phyloP scores from a whole-genome alignment of 1,140 invertebrate species.

The Agrilus planipennis region DNA sequence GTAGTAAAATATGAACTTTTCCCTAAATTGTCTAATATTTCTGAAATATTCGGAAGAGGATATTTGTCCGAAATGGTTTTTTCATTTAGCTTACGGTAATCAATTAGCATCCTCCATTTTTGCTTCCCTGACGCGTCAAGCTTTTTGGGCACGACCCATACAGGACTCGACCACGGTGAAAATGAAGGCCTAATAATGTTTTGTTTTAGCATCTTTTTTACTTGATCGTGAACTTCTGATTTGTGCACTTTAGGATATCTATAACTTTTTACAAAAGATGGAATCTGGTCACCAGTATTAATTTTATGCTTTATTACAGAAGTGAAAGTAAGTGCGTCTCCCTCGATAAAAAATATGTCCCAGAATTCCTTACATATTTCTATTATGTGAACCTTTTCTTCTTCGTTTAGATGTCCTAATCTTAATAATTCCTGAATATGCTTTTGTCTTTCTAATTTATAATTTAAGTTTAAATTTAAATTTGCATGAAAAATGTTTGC shows the following conservation, averaged over 20 bases:
- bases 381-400: constrained; percentile 16
- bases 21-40: constrained; percentile 33
- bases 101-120: constrained; percentile 29
- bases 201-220: constrained; percentile 17
- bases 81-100: constrained; percentile 23
- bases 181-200: constrained; percentile 20
- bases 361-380: constrained; percentile 15
- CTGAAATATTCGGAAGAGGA: constrained; percentile 39
- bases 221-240: constrained; percentile 19
- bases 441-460: too few species aligned
- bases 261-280: constrained; percentile 18
- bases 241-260: constrained; percentile 17
- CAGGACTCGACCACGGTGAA: constrained; percentile 21
- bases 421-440: too few species aligned
- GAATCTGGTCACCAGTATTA: not conserved
- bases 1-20: too few species aligned
- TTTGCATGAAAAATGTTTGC: too few species aligned
- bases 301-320: constrained; percentile 13
- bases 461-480: too few species aligned
- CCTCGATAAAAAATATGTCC: constrained; percentile 16
- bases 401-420: constrained; percentile 15
- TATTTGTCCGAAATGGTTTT: constrained; percentile 28
- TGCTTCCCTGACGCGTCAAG: constrained; percentile 20
- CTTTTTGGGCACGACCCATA: constrained; percentile 29
- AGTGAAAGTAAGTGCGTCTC: constrained; percentile 12